phyloP scores from a whole-genome alignment of 2,888 invertebrate genomes.

The Dicroscelio sp. region DNA sequence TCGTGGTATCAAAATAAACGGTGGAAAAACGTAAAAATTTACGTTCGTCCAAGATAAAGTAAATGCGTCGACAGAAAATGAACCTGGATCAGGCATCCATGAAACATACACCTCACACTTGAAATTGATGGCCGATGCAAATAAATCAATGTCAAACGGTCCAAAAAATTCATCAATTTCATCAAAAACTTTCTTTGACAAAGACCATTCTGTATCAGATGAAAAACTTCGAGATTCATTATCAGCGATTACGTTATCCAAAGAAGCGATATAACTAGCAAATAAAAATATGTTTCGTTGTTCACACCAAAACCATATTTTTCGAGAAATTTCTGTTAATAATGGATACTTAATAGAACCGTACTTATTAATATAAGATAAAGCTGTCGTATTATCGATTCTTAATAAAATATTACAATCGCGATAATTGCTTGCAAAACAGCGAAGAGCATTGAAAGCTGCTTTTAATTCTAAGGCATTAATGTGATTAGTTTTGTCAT shows the following conservation, averaged over 20 bases:
- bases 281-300: slow-evolving; percentile 80
- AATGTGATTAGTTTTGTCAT: slow-evolving; percentile 28
- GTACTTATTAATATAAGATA: slow-evolving; percentile 45
- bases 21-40: slow-evolving; percentile 52
- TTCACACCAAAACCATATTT: slow-evolving; percentile 63
- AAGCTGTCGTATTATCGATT: slow-evolving; percentile 56
- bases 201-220: slow-evolving; percentile 79
- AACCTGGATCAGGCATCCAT: slow-evolving; percentile 55
- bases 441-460: slow-evolving; percentile 43
- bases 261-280: slow-evolving; percentile 88
- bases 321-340: background rate
- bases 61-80: slow-evolving; percentile 46
- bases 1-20: slow-evolving; percentile 84
- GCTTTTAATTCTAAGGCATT: slow-evolving; percentile 66
- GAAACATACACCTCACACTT: slow-evolving; percentile 46
- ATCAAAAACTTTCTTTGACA: slow-evolving; percentile 25
- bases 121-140: slow-evolving; percentile 26
- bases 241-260: slow-evolving; percentile 85
- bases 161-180: background rate
- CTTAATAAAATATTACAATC: slow-evolving; percentile 7
- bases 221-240: slow-evolving; percentile 80
- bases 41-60: slow-evolving; percentile 31
- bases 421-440: slow-evolving; percentile 53
- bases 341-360: slow-evolving; percentile 33
- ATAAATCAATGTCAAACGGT: slow-evolving; percentile 46